Percentiles rank a stretch among this genome's conserved stretches.
Conservation (phyloP, 2,113 vertebrate species). For the Drymodes brunneopygia region DNA sequence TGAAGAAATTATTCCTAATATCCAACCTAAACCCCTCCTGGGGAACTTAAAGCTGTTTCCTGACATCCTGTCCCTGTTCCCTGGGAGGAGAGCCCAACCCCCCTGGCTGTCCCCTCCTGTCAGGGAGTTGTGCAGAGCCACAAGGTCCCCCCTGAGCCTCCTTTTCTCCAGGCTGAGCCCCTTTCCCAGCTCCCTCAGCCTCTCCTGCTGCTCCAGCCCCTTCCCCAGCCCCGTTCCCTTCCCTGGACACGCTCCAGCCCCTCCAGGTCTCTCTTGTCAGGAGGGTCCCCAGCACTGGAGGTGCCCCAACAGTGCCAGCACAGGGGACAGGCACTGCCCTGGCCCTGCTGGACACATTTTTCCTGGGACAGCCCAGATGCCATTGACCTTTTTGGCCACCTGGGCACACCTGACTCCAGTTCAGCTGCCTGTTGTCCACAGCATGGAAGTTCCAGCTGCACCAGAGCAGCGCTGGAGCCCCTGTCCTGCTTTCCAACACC, state of each 20-base stretch:
- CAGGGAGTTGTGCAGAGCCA: neutral
- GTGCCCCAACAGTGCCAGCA: neutral
- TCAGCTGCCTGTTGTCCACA: neutral
- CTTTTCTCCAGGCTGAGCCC: neutral
- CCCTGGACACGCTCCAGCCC: neutral
- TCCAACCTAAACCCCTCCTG: neutral
- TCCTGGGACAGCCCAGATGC: neutral
- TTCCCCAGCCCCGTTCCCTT: neutral
- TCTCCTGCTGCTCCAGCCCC: neutral
- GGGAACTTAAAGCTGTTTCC: fast-evolving
- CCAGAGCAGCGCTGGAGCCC: fast-evolving
- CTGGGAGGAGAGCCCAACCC: fast-evolving
- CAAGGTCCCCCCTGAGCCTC: neutral
- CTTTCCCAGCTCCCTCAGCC: neutral
- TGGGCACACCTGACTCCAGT: neutral
- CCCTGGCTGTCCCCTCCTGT: neutral
- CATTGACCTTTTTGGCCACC: neutral
- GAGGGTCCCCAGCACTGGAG: neutral
- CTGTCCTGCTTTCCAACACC: neutral
- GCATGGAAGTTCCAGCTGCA: neutral
- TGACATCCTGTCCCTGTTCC: neutral
- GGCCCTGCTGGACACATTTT: neutral
- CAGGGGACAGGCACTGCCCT: neutral
- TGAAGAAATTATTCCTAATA: neutral
- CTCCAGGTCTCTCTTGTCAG: neutral